A percentile compares a stretch with the other conserved stretches of the same genome.
phyloP scores from a whole-genome alignment of 2,113 vertebrate species.

The Lepus americanus region DNA sequence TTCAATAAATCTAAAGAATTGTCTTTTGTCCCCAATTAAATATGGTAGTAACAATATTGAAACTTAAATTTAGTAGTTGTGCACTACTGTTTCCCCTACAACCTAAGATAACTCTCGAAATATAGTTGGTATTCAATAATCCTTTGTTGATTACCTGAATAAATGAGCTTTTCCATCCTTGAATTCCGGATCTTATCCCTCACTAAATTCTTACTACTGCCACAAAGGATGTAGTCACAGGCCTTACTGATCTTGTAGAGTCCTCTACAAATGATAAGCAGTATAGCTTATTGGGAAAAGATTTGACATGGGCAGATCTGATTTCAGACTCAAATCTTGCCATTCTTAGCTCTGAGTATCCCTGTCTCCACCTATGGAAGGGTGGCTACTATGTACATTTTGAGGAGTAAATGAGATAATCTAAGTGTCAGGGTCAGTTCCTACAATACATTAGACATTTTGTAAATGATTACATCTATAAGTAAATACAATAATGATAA shows the following conservation, averaged over 20 bases:
- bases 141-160: not conserved
- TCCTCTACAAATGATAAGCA: not conserved
- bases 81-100: not conserved
- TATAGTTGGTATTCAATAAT: not conserved
- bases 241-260: not conserved
- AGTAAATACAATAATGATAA: not conserved
- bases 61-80: not conserved
- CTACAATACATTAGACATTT: not conserved
- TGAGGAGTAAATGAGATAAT: not conserved
- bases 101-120: not conserved
- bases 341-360: not conserved
- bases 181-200: not conserved
- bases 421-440: not conserved
- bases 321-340: constrained; percentile 7
- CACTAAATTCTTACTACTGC: not conserved
- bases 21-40: not conserved
- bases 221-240: not conserved
- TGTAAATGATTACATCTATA: not conserved
- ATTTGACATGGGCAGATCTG: not conserved
- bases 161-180: not conserved
- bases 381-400: not conserved
- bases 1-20: constrained; percentile 17
- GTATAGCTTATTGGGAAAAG: not conserved
- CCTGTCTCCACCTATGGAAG: not conserved
- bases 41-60: not conserved